These are phyloP conservation scores for Acronicta psi DNA, from an alignment of 2,888 invertebrate species.

Conservation along the genomic window DNA sequence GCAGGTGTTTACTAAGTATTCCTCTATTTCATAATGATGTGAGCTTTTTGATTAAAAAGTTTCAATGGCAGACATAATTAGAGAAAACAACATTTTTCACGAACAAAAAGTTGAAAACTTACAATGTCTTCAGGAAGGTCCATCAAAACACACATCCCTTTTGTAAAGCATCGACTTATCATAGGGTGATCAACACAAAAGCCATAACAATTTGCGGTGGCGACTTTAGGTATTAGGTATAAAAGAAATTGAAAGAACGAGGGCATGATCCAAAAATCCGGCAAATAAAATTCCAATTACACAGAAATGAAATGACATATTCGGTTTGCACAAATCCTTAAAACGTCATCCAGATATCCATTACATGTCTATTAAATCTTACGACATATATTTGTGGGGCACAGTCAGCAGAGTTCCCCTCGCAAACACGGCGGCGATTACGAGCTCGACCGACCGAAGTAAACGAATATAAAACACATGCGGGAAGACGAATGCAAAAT, in stretches of 20 bases:
- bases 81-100: too few relatives aligned
- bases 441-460: constrained; percentile 86
- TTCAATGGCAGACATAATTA: too few relatives aligned
- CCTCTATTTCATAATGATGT: too few relatives aligned
- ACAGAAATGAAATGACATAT: constrained; percentile 86
- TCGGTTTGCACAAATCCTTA: constrained; percentile 89
- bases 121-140: not conserved
- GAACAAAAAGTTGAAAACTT: not conserved
- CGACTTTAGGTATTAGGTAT: constrained; percentile 32
- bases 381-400: constrained; percentile 89
- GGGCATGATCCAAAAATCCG: constrained; percentile 83
- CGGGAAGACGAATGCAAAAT: constrained; percentile 87
- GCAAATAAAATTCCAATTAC: constrained; percentile 88
- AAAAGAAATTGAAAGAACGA: constrained; percentile 63
- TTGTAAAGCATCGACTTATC: constrained; percentile 1
- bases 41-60: too few relatives aligned
- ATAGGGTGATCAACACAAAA: not conserved
- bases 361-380: constrained; percentile 89
- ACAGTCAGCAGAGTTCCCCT: constrained; percentile 86
- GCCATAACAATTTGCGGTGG: constrained; percentile 35
- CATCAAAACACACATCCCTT: not conserved
- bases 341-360: constrained; percentile 89
- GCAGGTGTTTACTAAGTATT: not conserved
- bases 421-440: constrained; percentile 88
- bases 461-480: constrained; percentile 89